Conservation (phyloP, 2,797 vertebrate genomes). For the Caiman crocodilus region DNA sequence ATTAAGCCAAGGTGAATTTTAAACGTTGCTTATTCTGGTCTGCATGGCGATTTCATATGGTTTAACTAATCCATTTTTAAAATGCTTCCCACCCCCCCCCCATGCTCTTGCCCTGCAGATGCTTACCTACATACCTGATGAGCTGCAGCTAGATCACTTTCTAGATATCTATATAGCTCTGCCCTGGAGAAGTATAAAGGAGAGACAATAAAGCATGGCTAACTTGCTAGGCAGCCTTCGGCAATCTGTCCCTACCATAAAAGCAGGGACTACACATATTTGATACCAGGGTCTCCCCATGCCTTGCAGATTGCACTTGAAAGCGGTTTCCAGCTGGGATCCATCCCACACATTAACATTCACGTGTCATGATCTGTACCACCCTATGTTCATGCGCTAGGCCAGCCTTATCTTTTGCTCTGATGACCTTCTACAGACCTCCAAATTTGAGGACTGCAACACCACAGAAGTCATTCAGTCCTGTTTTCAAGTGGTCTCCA, state of each 20-base stretch:
- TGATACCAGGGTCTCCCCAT: slow-evolving; percentile 49
- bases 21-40: slow-evolving; percentile 47
- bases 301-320: slow-evolving; percentile 59
- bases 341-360: too few relatives aligned
- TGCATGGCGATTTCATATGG: slow-evolving; percentile 41
- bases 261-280: slow-evolving; percentile 58
- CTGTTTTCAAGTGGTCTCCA: too few relatives aligned
- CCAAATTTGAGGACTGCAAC: too few relatives aligned
- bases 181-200: slow-evolving; percentile 9
- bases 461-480: too few relatives aligned
- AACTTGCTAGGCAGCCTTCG: slow-evolving; percentile 32
- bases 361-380: too few relatives aligned
- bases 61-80: slow-evolving; percentile 76
- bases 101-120: too few relatives aligned
- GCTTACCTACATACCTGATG: too few relatives aligned
- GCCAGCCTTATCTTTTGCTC: too few relatives aligned
- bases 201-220: slow-evolving; percentile 35
- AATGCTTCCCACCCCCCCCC: slow-evolving; percentile 21
- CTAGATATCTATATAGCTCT: slow-evolving; percentile 24
- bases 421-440: too few relatives aligned
- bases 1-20: slow-evolving; percentile 49
- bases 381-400: too few relatives aligned
- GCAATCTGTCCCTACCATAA: slow-evolving; percentile 22
- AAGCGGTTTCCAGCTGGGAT: slow-evolving; percentile 46
- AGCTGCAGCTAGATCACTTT: too few relatives aligned